Conservation (phyloP, 2,888 invertebrate genomes). For the Acleris holmiana region DNA sequence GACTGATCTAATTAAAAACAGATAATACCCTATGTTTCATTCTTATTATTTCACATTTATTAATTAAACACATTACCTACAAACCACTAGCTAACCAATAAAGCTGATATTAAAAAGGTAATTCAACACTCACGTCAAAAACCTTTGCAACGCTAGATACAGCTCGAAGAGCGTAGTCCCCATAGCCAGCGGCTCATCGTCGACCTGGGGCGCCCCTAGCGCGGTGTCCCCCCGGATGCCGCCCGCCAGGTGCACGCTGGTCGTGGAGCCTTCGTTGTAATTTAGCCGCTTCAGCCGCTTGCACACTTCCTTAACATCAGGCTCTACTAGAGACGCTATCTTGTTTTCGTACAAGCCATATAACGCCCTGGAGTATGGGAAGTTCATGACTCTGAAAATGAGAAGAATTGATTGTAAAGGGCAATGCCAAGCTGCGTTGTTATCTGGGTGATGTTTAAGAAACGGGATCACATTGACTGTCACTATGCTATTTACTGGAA, state of each 20-base stretch:
- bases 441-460: too few species aligned
- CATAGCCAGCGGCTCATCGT: conserved; percentile 88
- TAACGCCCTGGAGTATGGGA: conserved; percentile 89
- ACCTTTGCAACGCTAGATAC: conserved; percentile 95
- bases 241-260: conserved; percentile 74
- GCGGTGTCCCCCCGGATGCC: conserved; percentile 81
- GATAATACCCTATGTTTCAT: too few species aligned
- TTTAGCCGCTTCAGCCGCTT: conserved; percentile 87
- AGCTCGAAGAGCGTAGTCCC: conserved; percentile 96
- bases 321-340: conserved; percentile 88
- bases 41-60: too few species aligned
- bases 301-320: conserved; percentile 89
- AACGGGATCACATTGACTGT: too few species aligned
- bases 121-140: conserved; percentile 86
- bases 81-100: too few species aligned
- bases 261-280: conserved; percentile 77
- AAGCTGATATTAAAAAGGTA: too few species aligned
- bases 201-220: conserved; percentile 72
- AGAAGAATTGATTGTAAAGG: conserved; percentile 6
- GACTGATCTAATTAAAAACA: too few species aligned
- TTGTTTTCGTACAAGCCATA: conserved; percentile 90
- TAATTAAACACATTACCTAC: too few species aligned
- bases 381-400: conserved; percentile 86
- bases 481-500: too few species aligned
- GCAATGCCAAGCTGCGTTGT: too few species aligned